Evolutionary conservation across 2,888 invertebrate species (phyloP).

Genomic region (Andricus quercusramuli): DNA sequence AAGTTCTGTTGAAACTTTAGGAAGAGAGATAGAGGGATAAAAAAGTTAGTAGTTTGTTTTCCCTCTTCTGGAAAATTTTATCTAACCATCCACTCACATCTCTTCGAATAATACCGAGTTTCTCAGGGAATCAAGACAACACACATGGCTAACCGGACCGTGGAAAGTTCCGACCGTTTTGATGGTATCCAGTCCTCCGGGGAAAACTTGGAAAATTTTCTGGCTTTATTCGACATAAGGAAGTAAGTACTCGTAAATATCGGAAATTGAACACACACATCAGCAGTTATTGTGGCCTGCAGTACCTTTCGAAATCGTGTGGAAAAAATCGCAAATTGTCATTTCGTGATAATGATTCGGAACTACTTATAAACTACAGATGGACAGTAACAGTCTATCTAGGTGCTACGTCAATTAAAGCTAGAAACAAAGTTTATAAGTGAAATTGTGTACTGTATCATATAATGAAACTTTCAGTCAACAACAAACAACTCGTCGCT

Average conservation of each 20-base stretch:
- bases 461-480: constrained; percentile 4
- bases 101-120: constrained; percentile 35
- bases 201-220: constrained; percentile 64
- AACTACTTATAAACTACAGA: not conserved
- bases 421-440: constrained; percentile 55
- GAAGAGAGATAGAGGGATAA: not conserved
- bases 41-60: not conserved
- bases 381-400: no score
- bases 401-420: constrained; percentile 54
- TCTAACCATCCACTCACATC: not conserved
- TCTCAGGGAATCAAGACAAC: constrained; percentile 40
- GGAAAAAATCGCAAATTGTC: constrained; percentile 40
- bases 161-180: constrained; percentile 56
- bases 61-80: constrained; percentile 10
- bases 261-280: constrained; percentile 68
- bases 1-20: not conserved
- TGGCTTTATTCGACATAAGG: constrained; percentile 59
- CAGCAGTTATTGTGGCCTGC: constrained; percentile 50
- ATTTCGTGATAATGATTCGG: not conserved
- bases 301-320: constrained; percentile 47
- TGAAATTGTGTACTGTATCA: constrained; percentile 45
- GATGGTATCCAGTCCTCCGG: constrained; percentile 49
- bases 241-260: constrained; percentile 61
- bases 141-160: constrained; percentile 19
- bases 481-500: not conserved